Conservation (phyloP, 2,113 vertebrate species). For the Oncorhynchus nerka region DNA sequence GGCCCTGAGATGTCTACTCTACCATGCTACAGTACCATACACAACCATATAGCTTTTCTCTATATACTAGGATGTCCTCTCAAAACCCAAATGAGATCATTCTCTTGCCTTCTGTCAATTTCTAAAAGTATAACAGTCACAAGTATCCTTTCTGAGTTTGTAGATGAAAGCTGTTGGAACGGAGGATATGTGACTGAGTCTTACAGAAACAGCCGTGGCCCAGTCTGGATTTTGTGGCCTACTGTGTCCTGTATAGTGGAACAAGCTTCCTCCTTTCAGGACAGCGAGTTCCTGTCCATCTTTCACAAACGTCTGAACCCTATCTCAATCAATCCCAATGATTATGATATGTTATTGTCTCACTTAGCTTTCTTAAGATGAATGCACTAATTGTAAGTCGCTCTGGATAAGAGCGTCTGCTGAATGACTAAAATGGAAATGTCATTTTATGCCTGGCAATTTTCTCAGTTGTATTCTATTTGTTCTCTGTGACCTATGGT, state of each 20-base stretch:
- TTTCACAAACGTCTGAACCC: no score
- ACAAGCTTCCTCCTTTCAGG: background rate
- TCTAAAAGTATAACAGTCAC: background rate
- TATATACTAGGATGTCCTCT: conserved; percentile 43
- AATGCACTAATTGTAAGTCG: no score
- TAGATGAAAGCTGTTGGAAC: background rate
- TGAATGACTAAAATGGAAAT: no score
- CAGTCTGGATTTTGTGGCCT: background rate
- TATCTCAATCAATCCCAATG: no score
- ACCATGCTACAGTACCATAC: conserved; percentile 53
- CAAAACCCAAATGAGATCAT: conserved; percentile 35
- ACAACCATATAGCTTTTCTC: conserved; percentile 55
- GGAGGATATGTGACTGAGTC: conserved; percentile 39
- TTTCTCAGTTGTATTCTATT: no score
- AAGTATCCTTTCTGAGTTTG: background rate
- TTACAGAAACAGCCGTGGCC: conserved; percentile 40
- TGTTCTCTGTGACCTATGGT: no score
- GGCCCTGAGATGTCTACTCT: conserved; percentile 70
- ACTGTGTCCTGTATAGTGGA: no score
- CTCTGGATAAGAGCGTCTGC: no score
- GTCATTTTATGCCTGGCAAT: no score
- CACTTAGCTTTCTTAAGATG: no score
- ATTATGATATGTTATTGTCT: no score
- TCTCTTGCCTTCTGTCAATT: background rate
- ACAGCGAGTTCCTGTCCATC: background rate